Base-by-base conservation (phyloP, 1,140 invertebrate genomes). In the Stegodyphus dumicola region DNA sequence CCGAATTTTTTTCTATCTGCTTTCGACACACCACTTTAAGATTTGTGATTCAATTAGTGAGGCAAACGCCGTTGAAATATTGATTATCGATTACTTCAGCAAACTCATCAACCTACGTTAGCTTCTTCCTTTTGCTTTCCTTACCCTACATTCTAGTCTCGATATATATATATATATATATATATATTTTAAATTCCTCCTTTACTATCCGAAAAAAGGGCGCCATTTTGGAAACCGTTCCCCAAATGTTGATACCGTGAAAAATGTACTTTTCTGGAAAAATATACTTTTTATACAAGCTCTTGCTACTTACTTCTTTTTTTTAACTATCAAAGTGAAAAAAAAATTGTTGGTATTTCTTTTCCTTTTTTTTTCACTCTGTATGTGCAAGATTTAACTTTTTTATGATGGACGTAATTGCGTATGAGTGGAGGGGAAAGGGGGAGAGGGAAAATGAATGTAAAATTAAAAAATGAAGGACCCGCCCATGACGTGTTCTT, bases 401-500 rank as follows among this genome's bases (percentile, higher is more conserved):
- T 65, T 80, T 73, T 80, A 80, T 33, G 52, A 11, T 51, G n/a
- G 13, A 79, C 18, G 52, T 79, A 79, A 79, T 79, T 79, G 66
- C 69, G 67, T 70, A 53, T 33, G 33, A 33, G 33, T 33, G 33
- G 3, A 3, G 33, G 33, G 33, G 33, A 3, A 33, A 33, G 17
- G 52, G n/a, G 70, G 33, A 79, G 56, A 79, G 51, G 33, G 49
- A 70, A 54, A 51, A 51, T 5, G 51, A 52, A 13, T 10, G 11
- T 49, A 9, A 71, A 71, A 49, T 51, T 78, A 10, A 18, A 67
- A 60, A 52, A 73, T 51, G n/a, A 17, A 73, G 33, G 67, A 51
- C 49, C 78, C 78, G 67, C 78, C 78, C 56, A 64, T 60, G 70
- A 81, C 78, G 56, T 81, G 78, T 81, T 81, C 78, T 73, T 64